Evolutionary conservation across 1,140 invertebrate species (phyloP), one percentile per base, ranked within the genome.

Genomic region (Andrena cerasifolii): DNA sequence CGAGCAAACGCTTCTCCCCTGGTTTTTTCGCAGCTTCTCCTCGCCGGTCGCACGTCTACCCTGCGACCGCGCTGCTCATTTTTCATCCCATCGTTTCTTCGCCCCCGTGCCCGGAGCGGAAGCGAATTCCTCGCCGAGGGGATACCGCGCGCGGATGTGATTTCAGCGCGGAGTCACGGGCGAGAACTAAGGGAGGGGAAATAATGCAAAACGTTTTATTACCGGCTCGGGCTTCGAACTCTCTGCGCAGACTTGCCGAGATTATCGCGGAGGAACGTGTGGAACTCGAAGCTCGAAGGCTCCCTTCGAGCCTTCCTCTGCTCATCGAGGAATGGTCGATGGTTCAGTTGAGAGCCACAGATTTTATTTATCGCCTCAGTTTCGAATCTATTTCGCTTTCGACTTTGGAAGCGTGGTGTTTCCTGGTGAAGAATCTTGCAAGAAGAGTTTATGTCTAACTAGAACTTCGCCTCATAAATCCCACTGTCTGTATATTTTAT

Each of bases 21-120:
- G 31, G 28, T 66, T 67, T 49, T 81, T 74, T 51, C 68, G 47
- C 61, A 62, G 70, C 68, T 83, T 83, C 68, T 83, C 58, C 28
- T 28, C 28, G 18, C 51, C 36, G n/a, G n/a, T n/a, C n/a, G n/a
- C 24, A 18, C 26, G 53, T 49, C 26, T 47, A 16, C 21, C 24
- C 31, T 16, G 16, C 31, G 21, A n/a, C 61, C 28, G 18, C 5
- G 56, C 40, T 49, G 2, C 24, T 66, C 53, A 36, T 75, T 67
- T 67, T 61, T 75, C 59, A 28, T 58, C 40, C 61, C 8, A 5
- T 36, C 31, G 26, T 77, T 65, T 61, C 49, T 28, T 70, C 51
- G 56, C 36, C 18, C 31, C 10, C 51, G 58, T 28, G 33, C 7
- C 21, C 18, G 6, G 24, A 14, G 24, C 10, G 31, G 21, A 51